Base-by-base conservation (phyloP, 2,797 vertebrate genomes). In the Cyclopterus lumpus region DNA sequence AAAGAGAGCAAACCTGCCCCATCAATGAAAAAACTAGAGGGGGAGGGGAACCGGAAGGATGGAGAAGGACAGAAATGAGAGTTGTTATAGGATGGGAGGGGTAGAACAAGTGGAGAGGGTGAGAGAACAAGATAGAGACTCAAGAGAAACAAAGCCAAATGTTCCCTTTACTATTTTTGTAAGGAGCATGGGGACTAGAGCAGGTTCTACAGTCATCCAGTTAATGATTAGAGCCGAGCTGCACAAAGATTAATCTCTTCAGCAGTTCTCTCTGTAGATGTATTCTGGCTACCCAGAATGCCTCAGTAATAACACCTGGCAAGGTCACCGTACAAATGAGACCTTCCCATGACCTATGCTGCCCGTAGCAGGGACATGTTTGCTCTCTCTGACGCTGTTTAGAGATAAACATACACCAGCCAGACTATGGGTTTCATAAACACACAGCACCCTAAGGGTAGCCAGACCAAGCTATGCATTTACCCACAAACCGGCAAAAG, bases 1-100 rank as follows among this genome's bases (percentile, higher is more conserved):
- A 83, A 69, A 86, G 71, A 80, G 74, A 86, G 77, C 65, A 87
- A 92, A 91, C 80, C 88, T 90, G 85, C 76, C 81, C 88, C 85
- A 91, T 92, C 91, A 93, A 92, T 91, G 88, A 90, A 91, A 90
- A 88, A 88, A 80, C 65, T 36, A 68, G 83, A 84, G 89, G 90
- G 90, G 90, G 91, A 85, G 83, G 90, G 89, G 88, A 86, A 89
- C 88, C 86, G 81, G 90, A 92, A 91, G 92, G 92, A 93, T 92
- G 91, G 90, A 93, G 90, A 92, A 92, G 93, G 92, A 92, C 90
- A 91, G 87, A 93, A 84, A 92, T 91, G 90, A 91, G 89, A 91
- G 86, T 79, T 86, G 80, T 87, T 77, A 87, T 80, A 69, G 85
- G 81, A 89, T 86, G 88, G 84, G 91, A 90, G 90, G 87, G 91